Evolutionary conservation across 2,888 invertebrate genomes (phyloP).

Genomic region (Formica aserva): DNA sequence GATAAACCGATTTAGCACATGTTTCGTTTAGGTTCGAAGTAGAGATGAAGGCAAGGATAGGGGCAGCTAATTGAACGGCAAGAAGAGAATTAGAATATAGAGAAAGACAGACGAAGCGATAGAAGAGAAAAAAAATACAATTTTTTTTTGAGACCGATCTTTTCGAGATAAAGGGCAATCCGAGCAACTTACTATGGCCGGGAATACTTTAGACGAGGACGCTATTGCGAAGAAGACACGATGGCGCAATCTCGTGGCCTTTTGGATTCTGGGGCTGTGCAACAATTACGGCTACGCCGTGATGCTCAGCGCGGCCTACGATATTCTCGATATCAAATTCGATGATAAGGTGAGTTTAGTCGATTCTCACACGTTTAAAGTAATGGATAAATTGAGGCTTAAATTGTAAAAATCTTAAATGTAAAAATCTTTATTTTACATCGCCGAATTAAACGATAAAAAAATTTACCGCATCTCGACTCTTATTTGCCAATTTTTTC

Average conservation of each 20-base stretch:
- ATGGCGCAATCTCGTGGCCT: slow-evolving; percentile 88
- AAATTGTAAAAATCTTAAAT: not conserved
- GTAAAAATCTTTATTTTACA: no score
- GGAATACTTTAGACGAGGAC: slow-evolving; percentile 65
- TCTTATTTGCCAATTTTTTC: no score
- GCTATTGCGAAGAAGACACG: slow-evolving; percentile 62
- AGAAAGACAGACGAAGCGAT: not conserved
- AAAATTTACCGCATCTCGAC: no score
- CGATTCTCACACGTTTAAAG: not conserved
- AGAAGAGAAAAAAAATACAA: not conserved
- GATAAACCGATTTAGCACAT: not conserved
- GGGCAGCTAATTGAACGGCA: not conserved
- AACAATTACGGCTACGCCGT: slow-evolving; percentile 96
- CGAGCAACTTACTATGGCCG: slow-evolving; percentile 16
- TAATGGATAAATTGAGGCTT: not conserved
- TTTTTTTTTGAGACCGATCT: slow-evolving; percentile 14
- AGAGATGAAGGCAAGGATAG: not conserved
- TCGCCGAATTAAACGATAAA: no score
- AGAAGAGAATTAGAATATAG: not conserved
- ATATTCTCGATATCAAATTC: slow-evolving; percentile 87
- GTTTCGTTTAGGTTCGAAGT: slow-evolving; percentile 1
- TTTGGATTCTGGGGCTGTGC: slow-evolving; percentile 93
- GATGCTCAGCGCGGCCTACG: slow-evolving; percentile 94
- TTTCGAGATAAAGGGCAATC: slow-evolving; percentile 62
- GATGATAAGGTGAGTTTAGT: slow-evolving; percentile 72